Evolutionary conservation across 2,888 invertebrate genomes (phyloP).

Genomic region (Anoncus sp.): DNA sequence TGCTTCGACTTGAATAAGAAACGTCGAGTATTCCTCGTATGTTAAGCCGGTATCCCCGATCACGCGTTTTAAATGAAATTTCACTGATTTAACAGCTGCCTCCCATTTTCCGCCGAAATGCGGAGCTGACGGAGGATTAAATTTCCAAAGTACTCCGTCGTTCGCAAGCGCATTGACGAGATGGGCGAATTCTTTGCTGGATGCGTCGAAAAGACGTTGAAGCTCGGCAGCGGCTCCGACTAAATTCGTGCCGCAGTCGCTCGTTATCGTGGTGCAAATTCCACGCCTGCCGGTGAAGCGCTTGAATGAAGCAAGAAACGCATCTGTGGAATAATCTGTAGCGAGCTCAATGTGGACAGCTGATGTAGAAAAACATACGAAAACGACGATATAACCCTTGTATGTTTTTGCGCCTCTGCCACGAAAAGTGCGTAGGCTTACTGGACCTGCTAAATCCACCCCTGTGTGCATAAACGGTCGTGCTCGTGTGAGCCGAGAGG

Average conservation of each 20-base stretch:
- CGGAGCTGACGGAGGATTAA: not conserved
- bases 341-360: conserved; percentile 69
- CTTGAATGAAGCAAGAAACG: conserved; percentile 65
- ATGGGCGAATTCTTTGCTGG: not conserved
- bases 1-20: conserved; percentile 68
- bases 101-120: conserved; percentile 62
- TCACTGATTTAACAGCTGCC: conserved; percentile 70
- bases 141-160: conserved; percentile 2
- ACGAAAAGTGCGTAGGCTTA: conserved; percentile 18
- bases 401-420: conserved; percentile 30
- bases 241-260: not conserved
- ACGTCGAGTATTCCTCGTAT: conserved; percentile 70
- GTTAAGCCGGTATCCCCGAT: conserved; percentile 63
- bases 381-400: conserved; percentile 65
- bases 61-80: conserved; percentile 67
- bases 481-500: conserved; percentile 55
- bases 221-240: conserved; percentile 3
- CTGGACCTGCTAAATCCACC: conserved; percentile 67
- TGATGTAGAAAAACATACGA: conserved; percentile 65
- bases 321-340: conserved; percentile 57
- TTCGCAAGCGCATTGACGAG: not conserved
- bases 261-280: not conserved
- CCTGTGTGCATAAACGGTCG: conserved; percentile 66
- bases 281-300: conserved; percentile 69
- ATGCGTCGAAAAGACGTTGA: not conserved